Percentiles rank a stretch among this genome's conserved stretches.
Evolutionary conservation across 2,797 vertebrate genomes (phyloP).

Genomic region (Lophius americanus): DNA sequence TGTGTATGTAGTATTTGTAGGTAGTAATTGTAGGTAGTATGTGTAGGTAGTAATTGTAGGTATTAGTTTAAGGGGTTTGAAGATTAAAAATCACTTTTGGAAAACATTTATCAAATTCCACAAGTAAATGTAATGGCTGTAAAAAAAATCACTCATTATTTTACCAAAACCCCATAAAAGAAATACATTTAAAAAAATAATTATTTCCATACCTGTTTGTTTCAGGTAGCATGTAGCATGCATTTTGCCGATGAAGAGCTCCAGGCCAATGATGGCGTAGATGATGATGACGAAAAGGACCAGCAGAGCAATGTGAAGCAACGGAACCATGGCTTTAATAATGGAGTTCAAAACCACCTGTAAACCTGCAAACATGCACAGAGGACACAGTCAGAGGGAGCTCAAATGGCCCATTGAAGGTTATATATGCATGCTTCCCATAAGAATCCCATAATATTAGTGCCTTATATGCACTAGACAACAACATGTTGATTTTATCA

Average conservation of each 20-base stretch:
- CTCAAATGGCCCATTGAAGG: not conserved
- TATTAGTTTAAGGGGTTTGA: not conserved
- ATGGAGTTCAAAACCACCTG: constrained; percentile 99
- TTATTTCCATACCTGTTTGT: constrained; percentile 84
- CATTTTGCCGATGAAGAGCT: constrained; percentile 99
- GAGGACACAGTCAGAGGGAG: constrained; percentile 2
- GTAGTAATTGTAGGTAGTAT: no score
- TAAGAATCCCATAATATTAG: no score
- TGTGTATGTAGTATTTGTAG: no score
- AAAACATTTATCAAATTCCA: not conserved
- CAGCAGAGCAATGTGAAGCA: constrained; percentile 97
- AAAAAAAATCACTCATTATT: not conserved
- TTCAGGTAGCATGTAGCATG: constrained; percentile 92
- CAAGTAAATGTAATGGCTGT: not conserved
- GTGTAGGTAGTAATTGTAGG: no score
- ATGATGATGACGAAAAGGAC: constrained; percentile 99
- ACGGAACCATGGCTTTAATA: constrained; percentile 99
- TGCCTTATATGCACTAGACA: no score
- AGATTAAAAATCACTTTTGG: not conserved
- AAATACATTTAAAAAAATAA: not conserved
- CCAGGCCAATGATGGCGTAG: constrained; percentile 99
- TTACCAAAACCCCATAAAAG: not conserved
- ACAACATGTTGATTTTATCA: no score
- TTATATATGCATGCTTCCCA: not conserved
- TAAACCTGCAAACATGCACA: constrained; percentile 85